Base-by-base conservation (phyloP, 2,113 vertebrate genomes). In the Mustela nigripes region DNA sequence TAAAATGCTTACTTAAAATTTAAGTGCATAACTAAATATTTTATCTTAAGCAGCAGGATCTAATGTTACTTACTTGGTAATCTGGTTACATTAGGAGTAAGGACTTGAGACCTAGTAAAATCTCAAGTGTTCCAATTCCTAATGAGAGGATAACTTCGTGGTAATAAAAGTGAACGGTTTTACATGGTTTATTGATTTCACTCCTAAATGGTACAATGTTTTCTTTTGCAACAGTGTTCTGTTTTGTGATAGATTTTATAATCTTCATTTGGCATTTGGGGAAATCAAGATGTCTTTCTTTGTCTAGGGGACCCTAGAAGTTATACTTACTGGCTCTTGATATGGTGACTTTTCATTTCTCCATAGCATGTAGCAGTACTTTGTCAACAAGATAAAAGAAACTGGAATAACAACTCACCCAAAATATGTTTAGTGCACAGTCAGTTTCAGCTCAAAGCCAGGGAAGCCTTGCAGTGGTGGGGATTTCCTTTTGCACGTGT, bases 301-400 rank as follows among this genome's bases (percentile, higher is more conserved):
- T 80, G 22, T 19, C n/a, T 53, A 73, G 19, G 31, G 7, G 4
- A 19, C 63, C 21, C n/a, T 31, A 50, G 42, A 56, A 58, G 9
- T 74, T 39, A 39, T 1, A 78, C 50, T 71, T 36, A 45, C 16
- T 24, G 42, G 28, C 39, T 83, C 16, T 33, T 26, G 79, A 12
- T 62, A 36, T 73, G 24, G 65, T 60, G 65, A 62, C 22, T 16
- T 93, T 82, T 81, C 11, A 92, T 92, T 78, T 3, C 5, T 48
- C n/a, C 24, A 67, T 2, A 56, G 24, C 36, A 39, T 45, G 88
- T 82, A 95, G 69, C 33, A 48, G 2, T 24, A 50, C 63, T 48
- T 95, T 96, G 42, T 65, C 76, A 89, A 85, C 33, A 78, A 45
- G 39, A 36, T 58, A 85, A 63, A 91, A 76, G 31, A 69, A 79